phyloP scores from a whole-genome alignment of 2,113 vertebrate species.

The Misgurnus mizolepis region DNA sequence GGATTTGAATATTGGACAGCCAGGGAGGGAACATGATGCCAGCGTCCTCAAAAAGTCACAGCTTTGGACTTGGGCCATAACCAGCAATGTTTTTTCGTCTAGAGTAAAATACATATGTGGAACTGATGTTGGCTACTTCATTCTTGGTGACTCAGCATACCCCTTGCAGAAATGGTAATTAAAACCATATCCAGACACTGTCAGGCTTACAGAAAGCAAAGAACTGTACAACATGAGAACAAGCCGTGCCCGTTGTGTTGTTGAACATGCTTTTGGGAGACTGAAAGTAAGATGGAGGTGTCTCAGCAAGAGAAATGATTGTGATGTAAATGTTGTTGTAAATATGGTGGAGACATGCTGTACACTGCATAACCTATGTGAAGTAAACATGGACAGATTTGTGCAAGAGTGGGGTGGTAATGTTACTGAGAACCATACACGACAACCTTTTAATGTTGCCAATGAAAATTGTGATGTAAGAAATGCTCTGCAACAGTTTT shows the following conservation, averaged over 20 bases:
- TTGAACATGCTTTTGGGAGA: background rate
- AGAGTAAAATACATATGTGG: background rate
- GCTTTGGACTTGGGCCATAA: too few relatives aligned
- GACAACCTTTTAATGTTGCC: too few relatives aligned
- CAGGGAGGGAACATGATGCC: too few relatives aligned
- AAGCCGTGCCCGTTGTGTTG: background rate
- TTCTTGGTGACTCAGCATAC: background rate
- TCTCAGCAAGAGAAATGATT: background rate
- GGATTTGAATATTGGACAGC: too few relatives aligned
- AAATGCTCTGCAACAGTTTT: too few relatives aligned
- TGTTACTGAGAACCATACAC: too few relatives aligned
- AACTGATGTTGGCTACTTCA: background rate
- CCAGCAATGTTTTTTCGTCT: too few relatives aligned
- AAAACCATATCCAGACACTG: background rate
- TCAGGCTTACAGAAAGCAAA: background rate
- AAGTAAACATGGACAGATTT: too few relatives aligned
- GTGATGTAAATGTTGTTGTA: background rate
- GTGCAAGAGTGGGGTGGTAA: too few relatives aligned
- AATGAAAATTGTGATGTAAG: too few relatives aligned
- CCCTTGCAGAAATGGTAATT: constrained; percentile 1
- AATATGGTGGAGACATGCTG: too few relatives aligned
- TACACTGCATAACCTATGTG: too few relatives aligned
- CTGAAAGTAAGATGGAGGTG: background rate
- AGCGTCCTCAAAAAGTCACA: background rate
- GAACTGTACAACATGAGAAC: background rate